Conservation (phyloP, 2,113 vertebrate species). For the Polypterus senegalus region DNA sequence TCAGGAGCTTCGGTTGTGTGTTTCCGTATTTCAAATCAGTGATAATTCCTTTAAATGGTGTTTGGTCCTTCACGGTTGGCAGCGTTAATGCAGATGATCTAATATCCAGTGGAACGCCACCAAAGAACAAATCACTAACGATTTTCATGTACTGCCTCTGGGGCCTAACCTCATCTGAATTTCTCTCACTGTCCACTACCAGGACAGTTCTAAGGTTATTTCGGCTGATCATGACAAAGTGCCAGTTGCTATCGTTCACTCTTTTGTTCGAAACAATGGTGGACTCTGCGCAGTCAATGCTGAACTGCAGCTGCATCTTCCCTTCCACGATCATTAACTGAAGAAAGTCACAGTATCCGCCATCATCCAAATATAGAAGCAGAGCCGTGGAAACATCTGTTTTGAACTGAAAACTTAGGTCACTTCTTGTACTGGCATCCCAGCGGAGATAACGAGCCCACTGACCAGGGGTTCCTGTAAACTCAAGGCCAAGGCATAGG, state of each 20-base stretch:
- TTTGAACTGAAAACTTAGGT: conserved; percentile 92
- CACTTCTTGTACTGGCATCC: conserved; percentile 83
- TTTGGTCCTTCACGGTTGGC: conserved; percentile 61
- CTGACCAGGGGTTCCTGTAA: conserved; percentile 80
- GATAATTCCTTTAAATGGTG: conserved; percentile 80
- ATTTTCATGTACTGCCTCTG: conserved; percentile 88
- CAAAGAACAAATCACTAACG: conserved; percentile 85
- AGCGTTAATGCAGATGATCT: conserved; percentile 73
- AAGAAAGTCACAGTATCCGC: conserved; percentile 88
- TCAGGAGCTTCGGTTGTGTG: conserved; percentile 71
- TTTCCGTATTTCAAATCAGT: conserved; percentile 79
- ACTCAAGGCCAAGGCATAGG: conserved; percentile 72
- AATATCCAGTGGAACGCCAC: conserved; percentile 78
- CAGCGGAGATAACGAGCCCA: conserved; percentile 93
- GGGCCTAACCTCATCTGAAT: conserved; percentile 63
- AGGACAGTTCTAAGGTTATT: conserved; percentile 68
- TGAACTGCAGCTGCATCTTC: conserved; percentile 72
- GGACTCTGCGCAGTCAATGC: conserved; percentile 85
- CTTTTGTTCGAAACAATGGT: conserved; percentile 58
- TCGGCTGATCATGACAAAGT: conserved; percentile 78
- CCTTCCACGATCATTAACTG: conserved; percentile 68
- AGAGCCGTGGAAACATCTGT: conserved; percentile 76
- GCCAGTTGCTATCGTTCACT: conserved; percentile 85
- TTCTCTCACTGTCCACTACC: conserved; percentile 71
- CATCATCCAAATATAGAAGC: conserved; percentile 87